Evolutionary conservation across 2,888 invertebrate genomes (phyloP), one percentile per base, ranked within the genome.

Genomic region (Temnothorax unifasciatus): DNA sequence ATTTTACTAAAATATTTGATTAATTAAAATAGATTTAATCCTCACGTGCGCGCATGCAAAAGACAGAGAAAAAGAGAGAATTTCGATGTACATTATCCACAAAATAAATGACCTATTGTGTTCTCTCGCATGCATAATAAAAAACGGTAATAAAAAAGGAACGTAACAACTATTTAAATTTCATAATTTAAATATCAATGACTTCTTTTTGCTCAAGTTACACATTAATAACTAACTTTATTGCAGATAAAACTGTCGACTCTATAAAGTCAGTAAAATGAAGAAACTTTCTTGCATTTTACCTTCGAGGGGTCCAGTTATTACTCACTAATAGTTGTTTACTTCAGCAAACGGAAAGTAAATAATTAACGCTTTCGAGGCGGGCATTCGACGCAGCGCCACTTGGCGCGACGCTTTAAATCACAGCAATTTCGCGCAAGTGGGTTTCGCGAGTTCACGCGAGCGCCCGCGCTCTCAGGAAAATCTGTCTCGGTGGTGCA

Each of bases 401-500:
- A 69, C 69, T 69, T 59, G 79, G 47, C 38, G 57, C 71, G 59
- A 44, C 79, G 25, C 71, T 79, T 79, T 79, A 79, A 79, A 79
- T 79, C 71, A 63, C 63, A 64, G 83, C 83, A 86, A 85, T 83
- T 87, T 82, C 64, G 59, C 54, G 47, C 41, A 50, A 64, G 38
- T 64, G 57, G 57, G 52, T 57, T 77, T 18, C 52, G 61, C 64
- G 54, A 76, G 64, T 79, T 52, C 34, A 21, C 54, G 59, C 63
- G 41, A 44, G 76, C 50, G 71, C 21, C n/a, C 61, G 61, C 50
- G 29, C 57, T 64, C 63, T 79, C 41, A 21, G 13, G 77, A 83
- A 75, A 85, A 89, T 89, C 85, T 85, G 88, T 87, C 87, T 86
- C 83, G 71, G n/a, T 47, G 68, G 69, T 71, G 77, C 73, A 82